A percentile compares a stretch with the other conserved stretches of the same genome.
Evolutionary conservation across 2,888 invertebrate genomes (phyloP).

Genomic region (Alentia gelatinosa): DNA sequence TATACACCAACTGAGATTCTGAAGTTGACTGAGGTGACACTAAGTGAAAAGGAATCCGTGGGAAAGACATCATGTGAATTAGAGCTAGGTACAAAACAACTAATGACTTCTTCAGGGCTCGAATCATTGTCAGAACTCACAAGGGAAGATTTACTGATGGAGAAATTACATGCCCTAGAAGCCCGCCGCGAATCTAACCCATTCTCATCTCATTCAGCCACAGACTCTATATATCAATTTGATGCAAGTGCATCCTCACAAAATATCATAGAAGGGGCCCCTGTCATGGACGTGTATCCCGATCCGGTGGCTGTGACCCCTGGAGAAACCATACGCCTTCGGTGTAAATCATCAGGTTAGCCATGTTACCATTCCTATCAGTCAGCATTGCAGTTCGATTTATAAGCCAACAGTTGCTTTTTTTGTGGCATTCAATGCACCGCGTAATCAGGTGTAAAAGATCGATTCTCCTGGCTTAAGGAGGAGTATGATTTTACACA

Average conservation of each 20-base stretch:
- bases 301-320: neutral
- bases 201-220: neutral
- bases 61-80: neutral
- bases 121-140: neutral
- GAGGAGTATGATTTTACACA: neutral
- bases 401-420: neutral
- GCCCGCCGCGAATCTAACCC: neutral
- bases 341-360: slow-evolving; percentile 42
- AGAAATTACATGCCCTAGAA: no score
- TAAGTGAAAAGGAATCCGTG: neutral
- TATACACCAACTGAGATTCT: neutral
- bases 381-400: neutral
- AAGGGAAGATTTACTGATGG: neutral
- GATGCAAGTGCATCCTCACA: neutral
- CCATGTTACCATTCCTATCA: neutral
- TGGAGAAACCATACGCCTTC: slow-evolving; percentile 24
- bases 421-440: neutral
- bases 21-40: neutral
- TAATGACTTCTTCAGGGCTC: neutral
- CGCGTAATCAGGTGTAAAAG: neutral
- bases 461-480: neutral
- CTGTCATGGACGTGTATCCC: slow-evolving; percentile 18
- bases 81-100: no score
- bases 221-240: neutral
- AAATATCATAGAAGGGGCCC: neutral